Evolutionary conservation across 2,113 vertebrate genomes (phyloP), one percentile per base, ranked within the genome.

Genomic region (Bos javanicus): DNA sequence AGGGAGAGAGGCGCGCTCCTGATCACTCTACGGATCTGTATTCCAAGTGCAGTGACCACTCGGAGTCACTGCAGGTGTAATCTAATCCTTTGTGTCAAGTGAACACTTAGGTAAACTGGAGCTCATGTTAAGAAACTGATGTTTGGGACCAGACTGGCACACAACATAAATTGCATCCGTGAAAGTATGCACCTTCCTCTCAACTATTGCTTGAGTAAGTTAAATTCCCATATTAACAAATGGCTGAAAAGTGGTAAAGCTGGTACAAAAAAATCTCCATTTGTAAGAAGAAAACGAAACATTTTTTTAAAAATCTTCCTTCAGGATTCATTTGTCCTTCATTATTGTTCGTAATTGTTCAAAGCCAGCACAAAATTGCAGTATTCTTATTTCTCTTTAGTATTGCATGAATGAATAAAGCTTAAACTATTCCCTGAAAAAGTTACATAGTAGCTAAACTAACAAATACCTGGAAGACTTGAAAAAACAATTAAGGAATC

Each of bases 171-270:
- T 99, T 99, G 99, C 99, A 99, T 99, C 99, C 99, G 99, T 99
- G 98, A 99, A 99, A 99, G 99, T 99, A 99, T 99, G 99, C 99
- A 99, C 99, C 99, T 99, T 99, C 99, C 99, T 99, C 99, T 99
- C 98, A 96, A 99, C 99, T 99, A 99, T 99, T 99, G 99, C 99
- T 99, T 99, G 99, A 99, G 99, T 99, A 99, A 99, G 99, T 99
- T 99, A 99, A 99, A 99, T 99, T 99, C 99, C 99, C 99, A 99
- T 99, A 99, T 99, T 99, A 99, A 99, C 99, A 99, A 99, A 99
- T 99, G 99, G 99, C 99, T 99, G 99, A 99, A 99, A 99, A 99
- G 99, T 99, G 99, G 99, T 99, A 99, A 99, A 99, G 99, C 99
- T 99, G 99, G 99, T 99, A 99, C 99, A 99, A 99, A 99, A 99